Percentiles rank a stretch among this genome's conserved stretches.
These are phyloP conservation scores for Microtus ochrogaster DNA, from an alignment of 2,113 vertebrate species.

Conservation along the genomic window DNA sequence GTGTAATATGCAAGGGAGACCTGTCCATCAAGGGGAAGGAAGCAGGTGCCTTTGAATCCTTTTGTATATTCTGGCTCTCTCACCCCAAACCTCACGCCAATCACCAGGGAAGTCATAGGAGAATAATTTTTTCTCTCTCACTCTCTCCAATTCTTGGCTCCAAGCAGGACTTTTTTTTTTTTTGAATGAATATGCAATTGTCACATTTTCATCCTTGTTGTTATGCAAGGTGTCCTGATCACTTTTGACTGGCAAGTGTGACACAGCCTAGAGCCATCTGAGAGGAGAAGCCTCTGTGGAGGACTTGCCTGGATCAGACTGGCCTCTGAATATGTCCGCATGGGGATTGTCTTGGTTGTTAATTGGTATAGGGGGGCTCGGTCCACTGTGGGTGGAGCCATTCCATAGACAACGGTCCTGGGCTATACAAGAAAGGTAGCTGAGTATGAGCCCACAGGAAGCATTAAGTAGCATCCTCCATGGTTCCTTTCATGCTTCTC, in stretches of 20 bases:
- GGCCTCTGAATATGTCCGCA: too few species aligned
- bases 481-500: too few species aligned
- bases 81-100: too few species aligned
- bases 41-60: background rate
- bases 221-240: background rate
- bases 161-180: background rate
- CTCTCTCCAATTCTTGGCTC: background rate
- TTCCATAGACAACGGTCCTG: background rate
- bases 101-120: background rate
- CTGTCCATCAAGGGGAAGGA: slow-evolving; percentile 49
- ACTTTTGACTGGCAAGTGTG: background rate
- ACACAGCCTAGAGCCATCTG: background rate
- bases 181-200: background rate
- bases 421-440: background rate
- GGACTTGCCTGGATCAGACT: background rate
- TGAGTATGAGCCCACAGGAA: background rate
- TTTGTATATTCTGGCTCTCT: background rate
- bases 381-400: background rate
- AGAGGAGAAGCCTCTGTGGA: background rate
- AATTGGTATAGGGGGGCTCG: background rate
- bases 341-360: background rate
- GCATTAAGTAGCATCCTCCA: background rate
- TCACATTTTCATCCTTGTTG: accelerated
- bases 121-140: background rate
- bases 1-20: slow-evolving; percentile 50